A percentile compares a stretch with the other conserved stretches of the same genome.
These are phyloP conservation scores for Leptinotarsa juncta DNA, from an alignment of 2,888 invertebrate genomes.

Conservation along the genomic window DNA sequence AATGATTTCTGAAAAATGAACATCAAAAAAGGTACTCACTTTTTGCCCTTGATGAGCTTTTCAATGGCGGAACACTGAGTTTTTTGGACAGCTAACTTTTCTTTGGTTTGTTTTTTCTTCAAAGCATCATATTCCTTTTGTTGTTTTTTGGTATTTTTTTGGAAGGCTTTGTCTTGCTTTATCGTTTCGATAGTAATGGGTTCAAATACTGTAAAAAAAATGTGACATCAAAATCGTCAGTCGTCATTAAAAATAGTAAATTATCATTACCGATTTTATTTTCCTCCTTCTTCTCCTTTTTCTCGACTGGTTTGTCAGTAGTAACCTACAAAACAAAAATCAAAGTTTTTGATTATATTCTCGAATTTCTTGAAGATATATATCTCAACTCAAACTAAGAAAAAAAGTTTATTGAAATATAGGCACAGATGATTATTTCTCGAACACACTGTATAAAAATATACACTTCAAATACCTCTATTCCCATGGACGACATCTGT, in stretches of 20 bases:
- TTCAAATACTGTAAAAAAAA: conserved; percentile 79
- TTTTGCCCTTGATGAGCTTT: conserved; percentile 93
- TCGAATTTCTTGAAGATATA: not conserved
- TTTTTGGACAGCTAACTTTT: conserved; percentile 90
- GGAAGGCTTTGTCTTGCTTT: conserved; percentile 89
- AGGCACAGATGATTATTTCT: too few species aligned
- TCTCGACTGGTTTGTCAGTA: conserved; percentile 68
- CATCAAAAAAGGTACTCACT: conserved; percentile 69
- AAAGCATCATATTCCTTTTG: conserved; percentile 94
- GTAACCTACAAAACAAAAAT: conserved; percentile 35
- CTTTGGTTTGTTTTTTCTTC: conserved; percentile 93
- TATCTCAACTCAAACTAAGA: too few species aligned
- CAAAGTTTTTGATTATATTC: not conserved
- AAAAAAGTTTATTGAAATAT: too few species aligned
- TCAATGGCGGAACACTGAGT: conserved; percentile 91
- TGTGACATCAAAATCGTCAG: too few species aligned
- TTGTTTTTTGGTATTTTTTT: conserved; percentile 94
- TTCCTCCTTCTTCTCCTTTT: conserved; percentile 75
- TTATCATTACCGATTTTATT: conserved; percentile 75
- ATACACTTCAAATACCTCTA: conserved; percentile 71
- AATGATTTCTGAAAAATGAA: too few species aligned
- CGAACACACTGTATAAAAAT: not conserved
- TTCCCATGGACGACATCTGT: conserved; percentile 96
- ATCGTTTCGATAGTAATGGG: conserved; percentile 90
- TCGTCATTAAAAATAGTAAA: not conserved